Conservation (phyloP, 2,888 invertebrate species). For the Agrotis clavis region DNA sequence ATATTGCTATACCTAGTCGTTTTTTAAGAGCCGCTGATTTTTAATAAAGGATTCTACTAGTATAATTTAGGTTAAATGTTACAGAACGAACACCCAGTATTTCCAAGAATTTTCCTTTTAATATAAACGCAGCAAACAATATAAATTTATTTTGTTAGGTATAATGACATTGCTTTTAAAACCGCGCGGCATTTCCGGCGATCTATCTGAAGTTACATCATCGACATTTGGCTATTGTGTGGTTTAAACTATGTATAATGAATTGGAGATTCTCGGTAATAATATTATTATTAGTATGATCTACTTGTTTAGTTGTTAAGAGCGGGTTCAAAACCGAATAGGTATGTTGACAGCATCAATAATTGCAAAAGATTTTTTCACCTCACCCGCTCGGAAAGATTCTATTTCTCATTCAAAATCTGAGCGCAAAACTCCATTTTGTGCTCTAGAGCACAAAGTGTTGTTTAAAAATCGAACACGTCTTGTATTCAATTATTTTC, state of each 20-base stretch:
- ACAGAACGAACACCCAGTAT: not conserved
- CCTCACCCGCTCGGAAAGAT: no score
- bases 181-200: slow-evolving; percentile 57
- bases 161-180: slow-evolving; percentile 50
- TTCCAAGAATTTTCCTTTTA: slow-evolving; percentile 37
- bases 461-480: no score
- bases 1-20: no score
- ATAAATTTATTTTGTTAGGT: not conserved
- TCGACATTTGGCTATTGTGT: slow-evolving; percentile 27
- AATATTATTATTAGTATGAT: slow-evolving; percentile 5
- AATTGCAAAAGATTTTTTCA: no score
- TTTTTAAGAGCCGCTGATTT: no score
- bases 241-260: slow-evolving; percentile 16
- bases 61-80: not conserved
- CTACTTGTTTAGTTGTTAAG: not conserved
- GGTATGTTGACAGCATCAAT: no score
- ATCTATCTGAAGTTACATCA: slow-evolving; percentile 42
- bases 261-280: slow-evolving; percentile 26
- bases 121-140: not conserved
- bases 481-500: no score
- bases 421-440: no score
- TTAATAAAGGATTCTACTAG: no score
- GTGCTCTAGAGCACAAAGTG: no score
- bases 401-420: no score
- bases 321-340: no score